Conservation (phyloP, 1,140 invertebrate genomes). For the Wiebesia pumilae region DNA sequence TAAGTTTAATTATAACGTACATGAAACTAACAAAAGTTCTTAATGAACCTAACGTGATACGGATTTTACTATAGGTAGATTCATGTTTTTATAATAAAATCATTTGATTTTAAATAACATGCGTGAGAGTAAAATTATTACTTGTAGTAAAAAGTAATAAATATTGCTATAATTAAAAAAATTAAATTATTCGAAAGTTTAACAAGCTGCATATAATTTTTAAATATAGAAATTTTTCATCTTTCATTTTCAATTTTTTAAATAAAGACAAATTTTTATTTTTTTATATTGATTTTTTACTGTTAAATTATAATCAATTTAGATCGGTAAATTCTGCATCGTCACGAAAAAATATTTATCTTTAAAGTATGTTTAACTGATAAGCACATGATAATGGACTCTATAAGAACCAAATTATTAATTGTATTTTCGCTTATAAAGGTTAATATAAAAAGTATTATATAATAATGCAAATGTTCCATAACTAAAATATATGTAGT, state of each 20-base stretch:
- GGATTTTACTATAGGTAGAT: no score
- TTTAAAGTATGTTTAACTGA: background rate
- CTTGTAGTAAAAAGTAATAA: no score
- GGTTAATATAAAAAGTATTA: background rate
- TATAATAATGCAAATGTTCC: background rate
- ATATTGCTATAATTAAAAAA: no score
- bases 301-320: background rate
- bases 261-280: background rate
- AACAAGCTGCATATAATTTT: no score
- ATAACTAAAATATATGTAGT: background rate
- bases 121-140: no score
- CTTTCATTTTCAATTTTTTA: background rate
- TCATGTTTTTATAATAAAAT: no score
- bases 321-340: background rate
- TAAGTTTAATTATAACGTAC: no score
- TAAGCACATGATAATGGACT: background rate
- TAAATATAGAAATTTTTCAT: no score
- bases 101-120: no score
- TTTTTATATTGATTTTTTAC: background rate
- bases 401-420: background rate
- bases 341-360: constrained; percentile 17
- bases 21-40: no score
- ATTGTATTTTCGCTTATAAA: background rate
- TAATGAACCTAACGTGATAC: no score
- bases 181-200: no score